phyloP scores from a whole-genome alignment of 2,888 invertebrate species.

The Merodon equestris region DNA sequence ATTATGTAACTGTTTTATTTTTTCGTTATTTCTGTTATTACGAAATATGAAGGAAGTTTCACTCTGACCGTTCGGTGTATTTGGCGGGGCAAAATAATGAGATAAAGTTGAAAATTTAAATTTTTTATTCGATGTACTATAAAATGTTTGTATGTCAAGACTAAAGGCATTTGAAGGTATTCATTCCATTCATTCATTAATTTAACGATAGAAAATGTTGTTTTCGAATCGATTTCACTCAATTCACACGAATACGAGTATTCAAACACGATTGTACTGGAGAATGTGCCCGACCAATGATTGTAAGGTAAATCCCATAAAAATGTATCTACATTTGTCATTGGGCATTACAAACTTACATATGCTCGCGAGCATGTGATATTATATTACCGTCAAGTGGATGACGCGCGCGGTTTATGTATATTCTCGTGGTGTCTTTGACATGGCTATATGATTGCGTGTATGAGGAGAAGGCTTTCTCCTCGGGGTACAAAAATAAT shows the following conservation, averaged over 20 bases:
- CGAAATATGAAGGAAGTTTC: constrained; percentile 34
- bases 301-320: constrained; percentile 34
- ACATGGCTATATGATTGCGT: constrained; percentile 38
- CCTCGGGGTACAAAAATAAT: constrained; percentile 40
- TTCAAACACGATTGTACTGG: too few relatives aligned
- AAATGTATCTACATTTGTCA: constrained; percentile 45
- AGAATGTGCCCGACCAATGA: constrained; percentile 15
- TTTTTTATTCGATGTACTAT: constrained; percentile 13
- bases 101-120: constrained; percentile 6
- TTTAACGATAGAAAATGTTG: too few relatives aligned
- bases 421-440: background rate
- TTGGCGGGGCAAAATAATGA: background rate
- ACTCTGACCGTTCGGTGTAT: constrained; percentile 12
- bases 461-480: constrained; percentile 42
- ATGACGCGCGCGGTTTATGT: too few relatives aligned
- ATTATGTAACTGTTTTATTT: constrained; percentile 31
- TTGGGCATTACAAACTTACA: constrained; percentile 15
- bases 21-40: constrained; percentile 43
- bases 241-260: constrained; percentile 11
- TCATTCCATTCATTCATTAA: too few relatives aligned
- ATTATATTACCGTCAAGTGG: too few relatives aligned
- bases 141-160: constrained; percentile 45
- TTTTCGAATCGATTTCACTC: constrained; percentile 37
- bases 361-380: too few relatives aligned
- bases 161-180: too few relatives aligned